A percentile compares a stretch with the other conserved stretches of the same genome.
These are phyloP conservation scores for Drosophila leonis DNA, from an alignment of 2,888 invertebrate species.

Conservation along the genomic window DNA sequence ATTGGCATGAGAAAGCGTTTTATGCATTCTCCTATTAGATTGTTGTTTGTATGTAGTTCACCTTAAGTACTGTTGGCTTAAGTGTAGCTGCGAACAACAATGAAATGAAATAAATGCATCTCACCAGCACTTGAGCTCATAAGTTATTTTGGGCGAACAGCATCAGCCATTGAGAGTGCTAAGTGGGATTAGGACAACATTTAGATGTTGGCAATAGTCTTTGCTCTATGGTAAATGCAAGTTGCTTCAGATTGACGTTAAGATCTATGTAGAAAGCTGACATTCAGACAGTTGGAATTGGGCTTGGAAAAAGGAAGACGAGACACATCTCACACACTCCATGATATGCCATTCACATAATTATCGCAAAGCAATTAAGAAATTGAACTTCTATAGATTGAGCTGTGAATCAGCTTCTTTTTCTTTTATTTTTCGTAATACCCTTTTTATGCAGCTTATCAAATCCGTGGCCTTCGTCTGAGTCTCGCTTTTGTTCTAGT, in stretches of 20 bases:
- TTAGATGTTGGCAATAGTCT: background rate
- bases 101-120: slow-evolving; percentile 7
- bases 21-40: slow-evolving; percentile 3
- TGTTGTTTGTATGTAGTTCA: background rate
- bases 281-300: background rate
- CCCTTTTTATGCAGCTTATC: slow-evolving; percentile 2
- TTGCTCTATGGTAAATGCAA: no score
- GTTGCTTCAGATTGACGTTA: no score
- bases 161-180: background rate
- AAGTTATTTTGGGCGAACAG: background rate
- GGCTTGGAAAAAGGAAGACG: background rate
- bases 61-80: slow-evolving; percentile 11
- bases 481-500: slow-evolving; percentile 9
- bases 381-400: background rate
- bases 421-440: background rate
- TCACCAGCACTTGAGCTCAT: slow-evolving; percentile 5
- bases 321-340: background rate
- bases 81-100: background rate
- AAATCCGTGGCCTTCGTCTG: slow-evolving; percentile 2
- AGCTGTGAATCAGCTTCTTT: background rate
- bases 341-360: background rate
- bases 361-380: slow-evolving; percentile 5
- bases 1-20: slow-evolving; percentile 12
- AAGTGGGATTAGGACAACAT: background rate
- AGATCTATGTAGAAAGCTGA: background rate